A percentile compares a stretch with the other conserved stretches of the same genome.
Conservation (phyloP, 1,140 invertebrate genomes). For the Ericerus pela region DNA sequence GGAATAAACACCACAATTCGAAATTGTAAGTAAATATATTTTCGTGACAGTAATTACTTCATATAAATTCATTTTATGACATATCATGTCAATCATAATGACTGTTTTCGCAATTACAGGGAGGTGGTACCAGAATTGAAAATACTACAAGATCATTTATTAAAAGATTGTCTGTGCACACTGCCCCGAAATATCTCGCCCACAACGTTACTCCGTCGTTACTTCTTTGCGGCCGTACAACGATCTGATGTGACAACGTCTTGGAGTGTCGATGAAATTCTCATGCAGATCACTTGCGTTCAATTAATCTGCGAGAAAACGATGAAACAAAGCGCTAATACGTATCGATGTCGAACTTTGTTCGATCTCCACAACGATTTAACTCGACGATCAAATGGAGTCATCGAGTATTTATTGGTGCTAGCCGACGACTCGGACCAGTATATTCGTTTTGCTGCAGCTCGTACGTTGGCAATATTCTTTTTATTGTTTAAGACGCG, state of each 20-base stretch:
- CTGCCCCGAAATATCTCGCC: no score
- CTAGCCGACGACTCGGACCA: slow-evolving; percentile 58
- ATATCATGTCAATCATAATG: no score
- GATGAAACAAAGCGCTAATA: slow-evolving; percentile 62
- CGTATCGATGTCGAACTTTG: slow-evolving; percentile 60
- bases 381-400: slow-evolving; percentile 39
- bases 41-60: no score
- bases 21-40: no score
- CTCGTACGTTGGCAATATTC: slow-evolving; percentile 62
- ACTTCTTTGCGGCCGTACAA: background rate
- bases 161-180: slow-evolving; percentile 15
- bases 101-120: no score
- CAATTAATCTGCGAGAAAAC: slow-evolving; percentile 70
- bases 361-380: slow-evolving; percentile 63
- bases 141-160: no score
- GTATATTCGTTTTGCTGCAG: slow-evolving; percentile 62
- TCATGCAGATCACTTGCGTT: slow-evolving; percentile 64
- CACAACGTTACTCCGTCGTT: slow-evolving; percentile 10
- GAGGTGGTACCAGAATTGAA: no score
- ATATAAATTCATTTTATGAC: no score
- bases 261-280: slow-evolving; percentile 51
- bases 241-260: slow-evolving; percentile 39
- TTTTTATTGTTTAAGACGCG: slow-evolving; percentile 66
- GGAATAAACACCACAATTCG: no score
- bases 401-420: slow-evolving; percentile 61